Conservation (phyloP, 2,113 vertebrate genomes). For the Tauraco erythrolophus region DNA sequence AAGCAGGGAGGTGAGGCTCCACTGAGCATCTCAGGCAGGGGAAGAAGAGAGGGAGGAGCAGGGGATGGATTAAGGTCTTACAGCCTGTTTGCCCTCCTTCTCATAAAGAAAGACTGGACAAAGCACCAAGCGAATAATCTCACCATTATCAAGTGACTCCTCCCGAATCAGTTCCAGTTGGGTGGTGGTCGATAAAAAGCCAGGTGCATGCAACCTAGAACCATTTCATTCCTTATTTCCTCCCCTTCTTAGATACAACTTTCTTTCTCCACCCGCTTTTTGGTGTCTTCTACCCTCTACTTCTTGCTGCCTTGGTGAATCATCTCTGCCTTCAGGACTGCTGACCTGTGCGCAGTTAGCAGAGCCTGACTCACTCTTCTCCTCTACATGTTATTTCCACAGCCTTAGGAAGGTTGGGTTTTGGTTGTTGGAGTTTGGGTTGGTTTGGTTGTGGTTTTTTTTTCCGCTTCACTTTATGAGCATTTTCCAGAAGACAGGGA, state of each 20-base stretch:
- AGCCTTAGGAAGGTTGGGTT: neutral
- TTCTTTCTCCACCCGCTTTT: neutral
- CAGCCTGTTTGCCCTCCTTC: neutral
- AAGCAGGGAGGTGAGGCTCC: neutral
- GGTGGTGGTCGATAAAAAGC: neutral
- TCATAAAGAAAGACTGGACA: neutral
- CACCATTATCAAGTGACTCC: neutral
- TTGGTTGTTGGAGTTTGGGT: constrained; percentile 7
- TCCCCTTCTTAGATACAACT: neutral
- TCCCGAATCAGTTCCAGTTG: neutral
- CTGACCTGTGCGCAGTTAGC: constrained; percentile 7
- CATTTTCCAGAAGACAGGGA: constrained; percentile 6
- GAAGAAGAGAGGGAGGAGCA: neutral
- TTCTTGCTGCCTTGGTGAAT: constrained; percentile 47
- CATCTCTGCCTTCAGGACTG: neutral
- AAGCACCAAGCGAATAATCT: neutral
- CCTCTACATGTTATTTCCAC: constrained; percentile 40
- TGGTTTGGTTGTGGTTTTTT: neutral
- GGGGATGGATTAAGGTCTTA: neutral
- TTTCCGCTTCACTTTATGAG: neutral
- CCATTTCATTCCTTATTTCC: neutral
- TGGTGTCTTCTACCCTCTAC: neutral
- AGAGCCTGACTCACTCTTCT: constrained; percentile 69
- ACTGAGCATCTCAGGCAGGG: neutral
- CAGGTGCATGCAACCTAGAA: neutral